These are phyloP conservation scores for Artemia sinica DNA, from an alignment of 2,888 invertebrate genomes.

Conservation along the genomic window DNA sequence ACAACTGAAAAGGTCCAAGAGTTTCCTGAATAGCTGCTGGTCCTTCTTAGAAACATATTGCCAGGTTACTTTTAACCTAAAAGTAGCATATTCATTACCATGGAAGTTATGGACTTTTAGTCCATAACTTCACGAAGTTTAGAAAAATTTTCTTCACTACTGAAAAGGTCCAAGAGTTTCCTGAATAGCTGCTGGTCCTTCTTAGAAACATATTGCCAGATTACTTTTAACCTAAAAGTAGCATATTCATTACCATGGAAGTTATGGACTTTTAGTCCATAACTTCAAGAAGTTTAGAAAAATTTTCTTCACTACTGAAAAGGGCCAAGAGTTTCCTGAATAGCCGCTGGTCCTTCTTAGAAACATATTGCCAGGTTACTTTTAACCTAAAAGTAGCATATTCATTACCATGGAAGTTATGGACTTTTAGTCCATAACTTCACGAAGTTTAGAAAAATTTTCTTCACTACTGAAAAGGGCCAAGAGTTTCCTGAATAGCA, in stretches of 20 bases:
- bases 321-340: conserved; percentile 75
- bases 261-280: too few relatives aligned
- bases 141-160: conserved; percentile 74
- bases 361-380: conserved; percentile 60
- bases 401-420: too few relatives aligned
- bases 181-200: conserved; percentile 75
- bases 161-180: conserved; percentile 70
- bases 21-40: conserved; percentile 63
- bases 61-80: conserved; percentile 62
- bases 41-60: conserved; percentile 66
- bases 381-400: conserved; percentile 40
- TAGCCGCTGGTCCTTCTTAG: conserved; percentile 68
- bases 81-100: conserved; percentile 26
- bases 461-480: conserved; percentile 76
- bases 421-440: conserved; percentile 70
- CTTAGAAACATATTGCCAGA: conserved; percentile 62
- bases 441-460: conserved; percentile 70
- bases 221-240: conserved; percentile 48
- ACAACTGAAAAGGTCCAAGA: conserved; percentile 76
- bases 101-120: too few relatives aligned
- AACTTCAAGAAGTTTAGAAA: conserved; percentile 67
- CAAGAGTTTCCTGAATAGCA: conserved; percentile 66
- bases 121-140: conserved; percentile 70
- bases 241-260: too few relatives aligned
- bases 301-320: conserved; percentile 76